These are phyloP conservation scores for Carlito syrichta DNA, from an alignment of 2,113 vertebrate species.

Conservation along the genomic window DNA sequence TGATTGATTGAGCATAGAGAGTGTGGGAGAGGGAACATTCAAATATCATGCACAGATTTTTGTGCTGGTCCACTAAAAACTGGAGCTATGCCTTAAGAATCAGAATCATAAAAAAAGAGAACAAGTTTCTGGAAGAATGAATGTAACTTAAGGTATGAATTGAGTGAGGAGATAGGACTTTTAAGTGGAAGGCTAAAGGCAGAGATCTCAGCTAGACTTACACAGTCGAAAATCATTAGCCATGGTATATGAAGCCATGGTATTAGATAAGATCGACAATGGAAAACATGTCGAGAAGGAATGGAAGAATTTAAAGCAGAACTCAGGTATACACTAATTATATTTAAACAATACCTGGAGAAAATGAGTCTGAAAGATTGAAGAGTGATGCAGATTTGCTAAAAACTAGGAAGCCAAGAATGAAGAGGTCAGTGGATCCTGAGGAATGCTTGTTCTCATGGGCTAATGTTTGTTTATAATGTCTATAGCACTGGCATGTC, in stretches of 20 bases:
- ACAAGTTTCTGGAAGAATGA: not conserved
- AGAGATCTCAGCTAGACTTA: not conserved
- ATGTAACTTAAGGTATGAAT: not conserved
- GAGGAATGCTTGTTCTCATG: not conserved
- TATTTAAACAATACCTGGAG: not conserved
- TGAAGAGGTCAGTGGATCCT: not conserved
- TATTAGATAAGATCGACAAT: not conserved
- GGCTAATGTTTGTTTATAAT: not conserved
- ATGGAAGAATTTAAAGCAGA: not conserved
- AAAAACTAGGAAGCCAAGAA: not conserved
- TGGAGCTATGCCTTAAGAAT: not conserved
- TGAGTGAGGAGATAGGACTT: not conserved
- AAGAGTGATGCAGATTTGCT: not conserved
- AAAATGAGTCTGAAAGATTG: not conserved
- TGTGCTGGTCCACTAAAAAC: not conserved
- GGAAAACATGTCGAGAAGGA: not conserved
- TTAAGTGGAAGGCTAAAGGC: not conserved
- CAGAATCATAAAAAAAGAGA: not conserved
- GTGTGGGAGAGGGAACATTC: not conserved
- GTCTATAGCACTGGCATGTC: not conserved
- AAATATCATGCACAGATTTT: not conserved
- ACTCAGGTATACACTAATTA: not conserved
- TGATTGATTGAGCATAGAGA: not conserved
- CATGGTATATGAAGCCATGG: not conserved
- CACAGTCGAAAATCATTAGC: not conserved